Percentiles rank a stretch among this genome's conserved stretches.
Evolutionary conservation across 2,797 vertebrate species (phyloP).

Genomic region (Synanceia verrucosa): DNA sequence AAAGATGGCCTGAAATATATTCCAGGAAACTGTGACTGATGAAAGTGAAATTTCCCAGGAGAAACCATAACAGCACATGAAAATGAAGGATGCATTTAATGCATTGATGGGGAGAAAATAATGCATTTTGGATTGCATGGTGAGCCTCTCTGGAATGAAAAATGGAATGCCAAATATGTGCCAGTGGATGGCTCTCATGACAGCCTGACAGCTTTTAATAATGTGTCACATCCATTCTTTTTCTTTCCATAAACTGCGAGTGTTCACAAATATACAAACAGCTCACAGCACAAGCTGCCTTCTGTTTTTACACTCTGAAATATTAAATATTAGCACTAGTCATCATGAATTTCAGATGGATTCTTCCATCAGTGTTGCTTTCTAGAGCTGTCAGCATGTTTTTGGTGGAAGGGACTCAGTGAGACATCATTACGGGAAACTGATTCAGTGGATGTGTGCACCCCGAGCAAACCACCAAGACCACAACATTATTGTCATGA

Average conservation of each 20-base stretch:
- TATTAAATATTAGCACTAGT: conserved; percentile 57
- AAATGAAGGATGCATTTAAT: conserved; percentile 5
- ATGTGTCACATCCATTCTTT: conserved; percentile 42
- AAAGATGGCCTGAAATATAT: conserved; percentile 28
- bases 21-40: conserved; percentile 35
- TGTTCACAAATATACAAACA: conserved; percentile 53
- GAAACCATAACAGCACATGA: background rate
- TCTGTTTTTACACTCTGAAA: conserved; percentile 50
- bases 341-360: conserved; percentile 58
- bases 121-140: background rate
- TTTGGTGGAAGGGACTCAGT: background rate
- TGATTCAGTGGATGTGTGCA: background rate
- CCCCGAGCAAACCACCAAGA: background rate
- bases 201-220: conserved; percentile 44
- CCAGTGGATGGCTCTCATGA: conserved; percentile 14
- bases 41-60: conserved; percentile 39
- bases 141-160: conserved; percentile 4
- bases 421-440: conserved; percentile 16
- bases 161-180: conserved; percentile 22
- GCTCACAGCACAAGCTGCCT: conserved; percentile 45
- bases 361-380: conserved; percentile 20
- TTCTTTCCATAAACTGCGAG: conserved; percentile 33
- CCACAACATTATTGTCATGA: background rate
- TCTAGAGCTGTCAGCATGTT: conserved; percentile 22
- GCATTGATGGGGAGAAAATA: background rate